These are phyloP conservation scores for Brienomyrus longianalis DNA, from an alignment of 2,113 vertebrate genomes.

Conservation along the genomic window DNA sequence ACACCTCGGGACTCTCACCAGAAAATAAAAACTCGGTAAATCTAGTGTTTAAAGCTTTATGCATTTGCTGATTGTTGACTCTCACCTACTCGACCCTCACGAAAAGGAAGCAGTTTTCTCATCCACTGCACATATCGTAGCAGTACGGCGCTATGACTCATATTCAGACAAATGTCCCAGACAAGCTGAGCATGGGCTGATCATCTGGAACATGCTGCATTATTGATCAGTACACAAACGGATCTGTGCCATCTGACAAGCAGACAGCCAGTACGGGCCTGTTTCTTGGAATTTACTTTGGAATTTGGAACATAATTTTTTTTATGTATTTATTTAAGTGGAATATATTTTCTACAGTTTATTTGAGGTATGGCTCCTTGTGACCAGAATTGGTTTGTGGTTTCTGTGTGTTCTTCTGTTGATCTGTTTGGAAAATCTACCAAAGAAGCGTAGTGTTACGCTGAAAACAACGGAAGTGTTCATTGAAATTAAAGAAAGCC, in stretches of 20 bases:
- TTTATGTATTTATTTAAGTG: constrained; percentile 1
- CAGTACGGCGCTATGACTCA: not conserved
- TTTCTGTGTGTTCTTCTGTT: not conserved
- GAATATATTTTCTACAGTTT: not conserved
- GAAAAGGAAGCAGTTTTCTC: not conserved
- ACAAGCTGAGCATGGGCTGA: not conserved
- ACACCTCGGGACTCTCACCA: too few species aligned
- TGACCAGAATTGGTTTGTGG: not conserved
- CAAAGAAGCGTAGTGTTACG: not conserved
- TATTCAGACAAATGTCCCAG: not conserved
- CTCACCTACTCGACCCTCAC: not conserved
- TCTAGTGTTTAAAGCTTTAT: not conserved
- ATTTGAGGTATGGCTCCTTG: not conserved
- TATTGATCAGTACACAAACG: not conserved
- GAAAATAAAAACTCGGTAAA: too few species aligned
- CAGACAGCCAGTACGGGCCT: too few species aligned
- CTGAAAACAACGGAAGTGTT: not conserved
- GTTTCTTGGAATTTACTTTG: not conserved
- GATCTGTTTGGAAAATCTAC: not conserved
- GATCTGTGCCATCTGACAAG: not conserved
- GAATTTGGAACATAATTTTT: constrained; percentile 5
- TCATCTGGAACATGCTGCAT: not conserved
- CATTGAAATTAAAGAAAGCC: not conserved
- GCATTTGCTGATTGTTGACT: not conserved
- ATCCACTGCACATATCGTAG: not conserved